Base-by-base conservation (phyloP, 2,888 invertebrate genomes). In the Napeogenes inachia region DNA sequence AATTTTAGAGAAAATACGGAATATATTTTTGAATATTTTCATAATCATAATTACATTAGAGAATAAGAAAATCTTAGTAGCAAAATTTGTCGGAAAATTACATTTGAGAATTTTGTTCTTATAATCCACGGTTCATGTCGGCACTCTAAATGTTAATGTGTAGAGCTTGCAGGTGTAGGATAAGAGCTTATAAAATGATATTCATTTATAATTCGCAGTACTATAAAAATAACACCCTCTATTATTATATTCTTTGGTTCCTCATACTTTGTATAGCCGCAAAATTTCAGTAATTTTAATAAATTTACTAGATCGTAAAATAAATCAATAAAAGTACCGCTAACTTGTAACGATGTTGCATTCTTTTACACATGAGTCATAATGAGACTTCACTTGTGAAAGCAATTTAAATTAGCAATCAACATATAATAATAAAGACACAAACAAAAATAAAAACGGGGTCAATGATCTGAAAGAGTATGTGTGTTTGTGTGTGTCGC, bases 61-160 rank as follows among this genome's bases (percentile, higher is more conserved):
- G 58, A 57, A 54, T 47, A 59, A 61, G 61, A 57, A 47, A 59
- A 61, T 60, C 60, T 53, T 59, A 57, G 55, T 57, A 47, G 59
- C 57, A 63, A 57, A 66, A 63, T 66, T 66, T 63, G 63, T 56
- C 54, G 57, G 45, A 62, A 62, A 60, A 54, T 56, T 56, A 61
- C 35, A 56, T 56, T 50, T 46, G 59, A 70, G 63, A 66, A 63
- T 62, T 69, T 63, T 59, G 63, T 64, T 60, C 64, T 67, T 59
- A 55, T 68, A 67, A 59, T 66, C 64, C 61, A 57, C 61, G 60
- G 57, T 62, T 68, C 64, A 65, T 68, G 64, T 67, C 66, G 66
- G 70, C 70, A 68, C 71, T 71, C 68, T 73, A 70, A 69, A 70
- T 71, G 71, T 67, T 69, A 71, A 71, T 71, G 66, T 71, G 66